phyloP scores from a whole-genome alignment of 2,113 vertebrate species.

The Fregetta grallaria region DNA sequence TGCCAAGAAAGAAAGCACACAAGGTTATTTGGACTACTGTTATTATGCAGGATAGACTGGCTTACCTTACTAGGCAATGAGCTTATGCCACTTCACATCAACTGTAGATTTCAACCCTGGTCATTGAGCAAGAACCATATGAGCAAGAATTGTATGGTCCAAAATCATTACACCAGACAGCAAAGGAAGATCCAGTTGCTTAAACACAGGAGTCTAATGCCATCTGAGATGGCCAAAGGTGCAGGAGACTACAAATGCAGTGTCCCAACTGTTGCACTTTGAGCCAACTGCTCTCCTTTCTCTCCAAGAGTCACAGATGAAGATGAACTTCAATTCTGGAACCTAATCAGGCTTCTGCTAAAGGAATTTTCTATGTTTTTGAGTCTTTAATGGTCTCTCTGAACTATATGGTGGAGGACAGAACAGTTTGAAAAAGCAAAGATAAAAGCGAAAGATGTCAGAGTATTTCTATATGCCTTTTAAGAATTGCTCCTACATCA shows the following conservation, averaged over 20 bases:
- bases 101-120: not conserved
- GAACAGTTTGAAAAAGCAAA: not conserved
- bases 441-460: not conserved
- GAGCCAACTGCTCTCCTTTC: not conserved
- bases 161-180: not conserved
- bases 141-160: not conserved
- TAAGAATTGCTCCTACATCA: not conserved
- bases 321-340: not conserved
- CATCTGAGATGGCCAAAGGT: not conserved
- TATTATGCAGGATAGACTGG: not conserved
- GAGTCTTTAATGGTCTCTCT: not conserved
- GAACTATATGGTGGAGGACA: not conserved
- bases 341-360: not conserved
- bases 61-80: not conserved
- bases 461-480: not conserved
- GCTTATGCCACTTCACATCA: not conserved
- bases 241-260: not conserved
- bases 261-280: not conserved
- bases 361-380: not conserved
- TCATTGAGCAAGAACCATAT: not conserved
- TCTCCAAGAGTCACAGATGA: not conserved
- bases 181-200: not conserved
- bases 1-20: not conserved
- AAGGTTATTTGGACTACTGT: not conserved
- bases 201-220: not conserved